phyloP scores from a whole-genome alignment of 2,797 vertebrate genomes.

The Nannoperca australis region DNA sequence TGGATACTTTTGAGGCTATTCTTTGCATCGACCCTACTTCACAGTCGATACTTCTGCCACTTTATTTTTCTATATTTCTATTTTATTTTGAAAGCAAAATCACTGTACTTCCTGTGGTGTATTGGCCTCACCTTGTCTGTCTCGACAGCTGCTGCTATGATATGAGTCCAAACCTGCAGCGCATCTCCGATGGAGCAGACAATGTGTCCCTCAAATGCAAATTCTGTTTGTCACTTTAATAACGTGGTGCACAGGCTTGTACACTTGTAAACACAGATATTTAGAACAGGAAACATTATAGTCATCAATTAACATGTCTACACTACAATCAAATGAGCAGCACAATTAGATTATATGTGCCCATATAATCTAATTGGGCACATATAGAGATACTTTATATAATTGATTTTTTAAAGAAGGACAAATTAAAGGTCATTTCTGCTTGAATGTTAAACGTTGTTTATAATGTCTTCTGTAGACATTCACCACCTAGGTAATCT shows the following conservation, averaged over 20 bases:
- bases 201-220: conserved; percentile 2
- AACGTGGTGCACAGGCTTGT: not conserved
- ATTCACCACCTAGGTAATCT: not conserved
- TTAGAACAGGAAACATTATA: not conserved
- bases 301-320: not conserved
- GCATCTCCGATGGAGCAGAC: not conserved
- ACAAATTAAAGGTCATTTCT: conserved; percentile 29
- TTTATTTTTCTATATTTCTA: conserved; percentile 53
- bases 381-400: too few relatives aligned
- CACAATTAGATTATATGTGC: not conserved
- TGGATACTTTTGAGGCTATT: not conserved
- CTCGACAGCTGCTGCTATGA: conserved; percentile 1
- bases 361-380: too few relatives aligned
- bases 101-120: conserved; percentile 21
- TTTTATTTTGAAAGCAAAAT: conserved; percentile 62
- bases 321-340: conserved; percentile 19
- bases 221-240: not conserved
- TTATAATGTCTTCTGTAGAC: conserved; percentile 9
- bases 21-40: not conserved
- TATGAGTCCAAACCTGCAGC: not conserved
- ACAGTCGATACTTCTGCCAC: not conserved
- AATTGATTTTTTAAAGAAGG: conserved; percentile 16
- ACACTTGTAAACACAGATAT: not conserved
- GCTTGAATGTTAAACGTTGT: not conserved
- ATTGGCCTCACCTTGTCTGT: not conserved